Evolutionary conservation across 2,797 vertebrate genomes (phyloP).

Genomic region (Chromobotia macracanthus): DNA sequence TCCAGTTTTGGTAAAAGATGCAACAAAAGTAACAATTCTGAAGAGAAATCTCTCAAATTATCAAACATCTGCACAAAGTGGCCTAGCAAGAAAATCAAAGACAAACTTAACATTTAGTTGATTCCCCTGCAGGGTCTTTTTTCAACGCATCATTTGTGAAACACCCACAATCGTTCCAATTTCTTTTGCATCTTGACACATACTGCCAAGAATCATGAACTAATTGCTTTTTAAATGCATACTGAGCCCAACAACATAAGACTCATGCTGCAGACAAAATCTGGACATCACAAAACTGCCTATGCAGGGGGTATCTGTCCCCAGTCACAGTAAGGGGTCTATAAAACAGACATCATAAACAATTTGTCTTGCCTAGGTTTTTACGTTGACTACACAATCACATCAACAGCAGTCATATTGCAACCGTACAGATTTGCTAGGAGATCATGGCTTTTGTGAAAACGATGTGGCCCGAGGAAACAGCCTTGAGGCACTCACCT

Average conservation of each 20-base stretch:
- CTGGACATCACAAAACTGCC: conserved; percentile 25
- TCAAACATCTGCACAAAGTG: conserved; percentile 48
- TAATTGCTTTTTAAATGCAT: conserved; percentile 62
- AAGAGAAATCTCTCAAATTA: conserved; percentile 47
- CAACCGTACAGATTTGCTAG: conserved; percentile 56
- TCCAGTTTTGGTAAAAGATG: conserved; percentile 76
- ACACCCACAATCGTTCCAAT: conserved; percentile 30
- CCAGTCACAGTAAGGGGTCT: conserved; percentile 51
- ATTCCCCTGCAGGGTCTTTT: conserved; percentile 36
- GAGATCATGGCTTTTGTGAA: conserved; percentile 50
- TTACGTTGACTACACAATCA: conserved; percentile 56
- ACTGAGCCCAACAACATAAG: conserved; percentile 66
- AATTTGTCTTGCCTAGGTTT: conserved; percentile 59
- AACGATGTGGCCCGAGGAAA: conserved; percentile 24
- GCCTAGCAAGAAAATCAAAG: conserved; percentile 2
- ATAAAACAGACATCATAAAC: conserved; percentile 62
- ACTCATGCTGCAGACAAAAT: conserved; percentile 68
- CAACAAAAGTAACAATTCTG: conserved; percentile 36
- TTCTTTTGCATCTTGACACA: conserved; percentile 55
- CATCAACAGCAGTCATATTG: conserved; percentile 49
- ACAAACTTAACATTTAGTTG: background rate
- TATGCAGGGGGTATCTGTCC: conserved; percentile 50
- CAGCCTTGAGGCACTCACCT: conserved; percentile 41
- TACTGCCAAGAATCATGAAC: conserved; percentile 73
- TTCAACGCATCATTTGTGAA: conserved; percentile 14